Conservation (phyloP, 2,888 invertebrate genomes). For the Galerucella nymphaeae region DNA sequence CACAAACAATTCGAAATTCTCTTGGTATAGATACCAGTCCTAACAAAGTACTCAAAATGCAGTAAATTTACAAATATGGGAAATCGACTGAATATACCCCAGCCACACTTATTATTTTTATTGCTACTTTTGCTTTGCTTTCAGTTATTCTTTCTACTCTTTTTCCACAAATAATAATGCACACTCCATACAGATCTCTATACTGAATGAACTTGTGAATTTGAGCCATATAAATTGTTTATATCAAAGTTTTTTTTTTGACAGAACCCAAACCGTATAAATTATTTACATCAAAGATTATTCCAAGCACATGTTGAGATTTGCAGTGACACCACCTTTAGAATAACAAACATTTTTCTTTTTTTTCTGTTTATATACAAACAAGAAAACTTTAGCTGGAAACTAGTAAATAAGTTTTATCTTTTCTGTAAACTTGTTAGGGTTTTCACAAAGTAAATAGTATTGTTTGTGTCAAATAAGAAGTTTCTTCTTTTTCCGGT, state of each 20-base stretch:
- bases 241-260: too few species aligned
- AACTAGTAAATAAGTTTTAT: conserved; percentile 6
- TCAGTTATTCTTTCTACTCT: neutral
- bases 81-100: conserved; percentile 40
- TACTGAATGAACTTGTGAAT: too few species aligned
- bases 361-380: neutral
- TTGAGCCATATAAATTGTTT: too few species aligned
- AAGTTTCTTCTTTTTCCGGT: neutral
- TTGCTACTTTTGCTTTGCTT: conserved; percentile 18
- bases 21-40: conserved; percentile 16
- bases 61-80: conserved; percentile 42
- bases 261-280: too few species aligned
- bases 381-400: conserved; percentile 3
- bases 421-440: neutral
- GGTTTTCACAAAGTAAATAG: neutral
- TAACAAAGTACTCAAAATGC: conserved; percentile 30
- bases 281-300: too few species aligned
- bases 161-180: neutral
- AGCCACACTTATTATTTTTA: conserved; percentile 31
- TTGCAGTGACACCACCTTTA: neutral
- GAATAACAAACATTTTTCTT: neutral
- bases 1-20: conserved; percentile 4
- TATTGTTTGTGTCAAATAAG: conserved; percentile 1
- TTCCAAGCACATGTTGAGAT: too few species aligned
- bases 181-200: too few species aligned